These are phyloP conservation scores for Callopanchax toddi DNA, from an alignment of 2,113 vertebrate species.

Conservation along the genomic window DNA sequence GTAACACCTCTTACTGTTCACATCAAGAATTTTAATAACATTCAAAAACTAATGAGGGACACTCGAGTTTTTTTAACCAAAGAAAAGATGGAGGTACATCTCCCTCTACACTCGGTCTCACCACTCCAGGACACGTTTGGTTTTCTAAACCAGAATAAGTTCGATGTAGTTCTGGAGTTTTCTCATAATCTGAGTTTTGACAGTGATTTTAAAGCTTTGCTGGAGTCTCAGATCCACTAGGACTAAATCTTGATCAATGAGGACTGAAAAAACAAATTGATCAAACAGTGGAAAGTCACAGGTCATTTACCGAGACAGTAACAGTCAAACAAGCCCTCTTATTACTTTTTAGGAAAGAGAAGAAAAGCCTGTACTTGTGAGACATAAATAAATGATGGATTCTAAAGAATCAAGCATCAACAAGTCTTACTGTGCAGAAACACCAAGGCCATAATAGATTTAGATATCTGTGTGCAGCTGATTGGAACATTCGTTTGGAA, in stretches of 20 bases:
- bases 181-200: not conserved
- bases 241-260: slow-evolving; percentile 1
- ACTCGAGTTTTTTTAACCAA: not conserved
- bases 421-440: not conserved
- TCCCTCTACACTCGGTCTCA: no score
- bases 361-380: not conserved
- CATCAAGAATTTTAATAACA: not conserved
- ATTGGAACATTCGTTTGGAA: no score
- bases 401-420: not conserved
- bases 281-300: slow-evolving; percentile 9
- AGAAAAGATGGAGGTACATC: not conserved
- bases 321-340: no score
- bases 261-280: not conserved
- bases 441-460: no score
- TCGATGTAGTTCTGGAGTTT: not conserved
- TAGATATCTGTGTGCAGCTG: no score
- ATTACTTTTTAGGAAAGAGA: no score
- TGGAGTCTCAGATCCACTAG: not conserved
- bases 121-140: no score
- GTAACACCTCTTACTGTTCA: not conserved
- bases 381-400: not conserved
- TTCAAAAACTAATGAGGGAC: not conserved
- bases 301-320: no score
- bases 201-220: not conserved
- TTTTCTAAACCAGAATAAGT: not conserved